Evolutionary conservation across 2,797 vertebrate genomes (phyloP).

Genomic region (Labeo calbasu): DNA sequence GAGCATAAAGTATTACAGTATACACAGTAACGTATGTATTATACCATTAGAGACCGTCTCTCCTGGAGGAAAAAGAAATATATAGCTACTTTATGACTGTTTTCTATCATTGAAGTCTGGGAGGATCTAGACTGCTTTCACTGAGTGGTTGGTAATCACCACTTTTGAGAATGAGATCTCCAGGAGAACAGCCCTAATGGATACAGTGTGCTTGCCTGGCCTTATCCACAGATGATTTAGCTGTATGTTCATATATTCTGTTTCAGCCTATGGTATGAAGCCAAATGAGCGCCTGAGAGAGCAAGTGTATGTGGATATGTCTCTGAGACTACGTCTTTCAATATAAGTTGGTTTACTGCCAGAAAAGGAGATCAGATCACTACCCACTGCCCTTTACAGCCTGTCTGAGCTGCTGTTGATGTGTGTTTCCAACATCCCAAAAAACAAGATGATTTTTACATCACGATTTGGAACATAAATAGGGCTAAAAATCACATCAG

Average conservation of each 20-base stretch:
- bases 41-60: background rate
- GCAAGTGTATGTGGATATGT: background rate
- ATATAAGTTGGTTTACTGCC: background rate
- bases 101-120: background rate
- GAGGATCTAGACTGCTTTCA: slow-evolving; percentile 3
- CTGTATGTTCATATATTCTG: slow-evolving; percentile 18
- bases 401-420: background rate
- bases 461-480: background rate
- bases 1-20: background rate
- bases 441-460: background rate
- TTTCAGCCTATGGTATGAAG: background rate
- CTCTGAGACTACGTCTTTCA: background rate
- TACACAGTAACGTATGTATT: background rate
- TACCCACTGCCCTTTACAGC: background rate
- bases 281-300: slow-evolving; percentile 9
- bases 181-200: slow-evolving; percentile 10
- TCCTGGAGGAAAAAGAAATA: background rate
- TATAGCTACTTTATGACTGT: slow-evolving; percentile 2
- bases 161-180: slow-evolving; percentile 7
- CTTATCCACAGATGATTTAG: background rate
- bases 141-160: slow-evolving; percentile 19
- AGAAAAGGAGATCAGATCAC: background rate
- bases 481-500: background rate
- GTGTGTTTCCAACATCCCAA: background rate
- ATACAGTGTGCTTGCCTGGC: background rate